A percentile compares a stretch with the other conserved stretches of the same genome.
These are phyloP conservation scores for Oreochromis niloticus DNA, from an alignment of 2,113 vertebrate species.

Conservation along the genomic window DNA sequence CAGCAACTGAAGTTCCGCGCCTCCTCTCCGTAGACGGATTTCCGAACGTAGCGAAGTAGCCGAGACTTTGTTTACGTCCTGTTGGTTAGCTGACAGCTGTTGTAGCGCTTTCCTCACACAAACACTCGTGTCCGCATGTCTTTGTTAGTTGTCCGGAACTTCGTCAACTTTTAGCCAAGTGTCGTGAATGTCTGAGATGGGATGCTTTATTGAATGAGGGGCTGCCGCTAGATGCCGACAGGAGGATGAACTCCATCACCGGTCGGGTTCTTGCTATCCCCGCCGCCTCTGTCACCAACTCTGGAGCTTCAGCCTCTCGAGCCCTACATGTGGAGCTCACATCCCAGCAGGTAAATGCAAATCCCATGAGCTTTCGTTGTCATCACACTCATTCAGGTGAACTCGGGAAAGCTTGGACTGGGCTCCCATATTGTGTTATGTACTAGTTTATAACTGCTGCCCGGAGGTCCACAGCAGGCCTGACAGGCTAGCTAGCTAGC, in stretches of 20 bases:
- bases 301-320: slow-evolving; percentile 78
- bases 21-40: slow-evolving; percentile 52
- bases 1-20: background rate
- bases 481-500: slow-evolving; percentile 4
- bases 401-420: background rate
- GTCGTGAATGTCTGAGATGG: slow-evolving; percentile 13
- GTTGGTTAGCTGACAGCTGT: slow-evolving; percentile 49
- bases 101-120: background rate
- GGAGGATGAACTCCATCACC: slow-evolving; percentile 82
- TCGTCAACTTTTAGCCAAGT: background rate
- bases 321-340: slow-evolving; percentile 90
- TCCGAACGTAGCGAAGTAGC: slow-evolving; percentile 56
- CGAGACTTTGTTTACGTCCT: slow-evolving; percentile 75
- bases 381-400: background rate
- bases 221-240: slow-evolving; percentile 41
- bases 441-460: background rate
- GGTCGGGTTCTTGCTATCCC: slow-evolving; percentile 74
- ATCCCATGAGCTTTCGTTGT: background rate
- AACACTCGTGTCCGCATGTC: background rate
- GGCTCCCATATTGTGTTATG: background rate
- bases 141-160: background rate
- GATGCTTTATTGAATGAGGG: slow-evolving; percentile 66
- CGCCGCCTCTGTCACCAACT: slow-evolving; percentile 72
- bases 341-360: slow-evolving; percentile 85
- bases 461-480: slow-evolving; percentile 26